Conservation (phyloP, 2,113 vertebrate species). For the Scytalopus superciliaris region DNA sequence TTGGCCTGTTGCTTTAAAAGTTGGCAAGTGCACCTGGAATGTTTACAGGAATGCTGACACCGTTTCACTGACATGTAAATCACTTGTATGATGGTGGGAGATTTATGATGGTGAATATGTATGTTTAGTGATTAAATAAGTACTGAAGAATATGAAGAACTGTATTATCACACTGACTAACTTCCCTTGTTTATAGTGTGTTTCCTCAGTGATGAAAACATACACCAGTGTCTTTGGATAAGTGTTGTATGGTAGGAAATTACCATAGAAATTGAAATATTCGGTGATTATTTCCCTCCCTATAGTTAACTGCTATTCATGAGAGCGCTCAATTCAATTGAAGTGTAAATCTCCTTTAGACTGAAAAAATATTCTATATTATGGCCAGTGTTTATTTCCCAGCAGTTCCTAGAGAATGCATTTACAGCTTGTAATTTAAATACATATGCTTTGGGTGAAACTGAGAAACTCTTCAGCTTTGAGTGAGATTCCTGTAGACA, state of each 20-base stretch:
- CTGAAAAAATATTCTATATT: neutral
- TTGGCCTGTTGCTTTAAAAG: neutral
- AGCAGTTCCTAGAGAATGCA: neutral
- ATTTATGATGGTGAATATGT: neutral
- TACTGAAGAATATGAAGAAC: neutral
- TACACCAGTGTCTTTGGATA: slow-evolving; percentile 17
- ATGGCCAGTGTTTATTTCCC: neutral
- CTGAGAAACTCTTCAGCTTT: neutral
- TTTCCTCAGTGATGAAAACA: slow-evolving; percentile 27
- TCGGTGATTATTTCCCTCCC: neutral
- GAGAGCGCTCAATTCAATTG: neutral
- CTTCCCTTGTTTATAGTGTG: slow-evolving; percentile 26
- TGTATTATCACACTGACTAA: slow-evolving; percentile 21
- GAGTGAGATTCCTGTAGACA: neutral
- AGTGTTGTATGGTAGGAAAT: slow-evolving; percentile 35
- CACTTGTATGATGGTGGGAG: neutral
- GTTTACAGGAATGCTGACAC: slow-evolving; percentile 54
- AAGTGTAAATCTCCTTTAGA: neutral
- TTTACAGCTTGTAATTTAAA: neutral
- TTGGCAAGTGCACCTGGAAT: slow-evolving; percentile 69
- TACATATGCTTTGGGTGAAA: neutral
- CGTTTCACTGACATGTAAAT: neutral
- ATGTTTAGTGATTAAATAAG: neutral
- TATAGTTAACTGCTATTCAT: neutral
- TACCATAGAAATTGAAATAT: neutral